phyloP scores from a whole-genome alignment of 2,797 vertebrate species.

The Artibeus lituratus region DNA sequence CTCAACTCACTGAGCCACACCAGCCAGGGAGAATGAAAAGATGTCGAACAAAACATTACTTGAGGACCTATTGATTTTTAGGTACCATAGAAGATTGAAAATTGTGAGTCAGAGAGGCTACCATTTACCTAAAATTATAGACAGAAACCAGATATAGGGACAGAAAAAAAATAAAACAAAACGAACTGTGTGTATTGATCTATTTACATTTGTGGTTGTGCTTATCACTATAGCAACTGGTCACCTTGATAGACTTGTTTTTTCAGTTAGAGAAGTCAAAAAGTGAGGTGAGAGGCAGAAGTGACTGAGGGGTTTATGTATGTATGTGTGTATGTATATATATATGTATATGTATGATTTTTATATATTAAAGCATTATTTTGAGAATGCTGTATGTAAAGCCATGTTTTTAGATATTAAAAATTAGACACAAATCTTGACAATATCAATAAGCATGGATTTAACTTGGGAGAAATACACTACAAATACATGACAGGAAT shows the following conservation, averaged over 20 bases:
- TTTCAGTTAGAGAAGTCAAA: not conserved
- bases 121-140: not conserved
- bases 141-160: not conserved
- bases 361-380: not conserved
- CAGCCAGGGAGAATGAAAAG: not conserved
- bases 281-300: not conserved
- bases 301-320: not conserved
- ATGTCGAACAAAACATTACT: not conserved
- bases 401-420: not conserved
- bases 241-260: not conserved
- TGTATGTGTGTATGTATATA: too few relatives aligned
- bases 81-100: not conserved
- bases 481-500: not conserved
- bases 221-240: not conserved
- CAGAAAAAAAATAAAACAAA: not conserved
- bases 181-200: not conserved
- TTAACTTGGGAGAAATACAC: not conserved
- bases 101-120: not conserved
- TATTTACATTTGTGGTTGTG: not conserved
- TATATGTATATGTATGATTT: not conserved
- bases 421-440: not conserved
- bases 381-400: not conserved
- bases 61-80: not conserved
- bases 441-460: not conserved
- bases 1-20: too few relatives aligned